Evolutionary conservation across 2,113 vertebrate genomes (phyloP).

Genomic region (Sardina pilchardus): DNA sequence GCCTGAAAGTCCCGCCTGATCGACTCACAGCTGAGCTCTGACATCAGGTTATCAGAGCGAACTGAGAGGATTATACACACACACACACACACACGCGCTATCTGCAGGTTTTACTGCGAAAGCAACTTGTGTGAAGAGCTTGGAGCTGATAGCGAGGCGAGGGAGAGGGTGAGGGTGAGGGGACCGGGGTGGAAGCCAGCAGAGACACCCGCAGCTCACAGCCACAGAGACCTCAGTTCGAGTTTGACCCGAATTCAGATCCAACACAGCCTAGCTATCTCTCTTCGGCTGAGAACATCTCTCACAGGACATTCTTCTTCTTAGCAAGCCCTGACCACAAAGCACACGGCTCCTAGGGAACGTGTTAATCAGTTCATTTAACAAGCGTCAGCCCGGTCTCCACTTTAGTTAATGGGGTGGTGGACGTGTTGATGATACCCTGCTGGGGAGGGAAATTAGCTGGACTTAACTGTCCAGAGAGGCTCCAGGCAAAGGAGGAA

Average conservation of each 20-base stretch:
- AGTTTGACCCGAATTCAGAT: background rate
- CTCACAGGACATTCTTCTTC: background rate
- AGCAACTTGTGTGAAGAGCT: conserved; percentile 7
- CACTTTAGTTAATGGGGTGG: background rate
- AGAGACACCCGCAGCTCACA: background rate
- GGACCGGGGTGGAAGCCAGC: background rate
- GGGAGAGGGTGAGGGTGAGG: background rate
- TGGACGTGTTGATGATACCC: background rate
- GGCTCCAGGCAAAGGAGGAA: background rate
- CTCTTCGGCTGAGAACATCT: background rate
- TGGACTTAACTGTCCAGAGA: background rate
- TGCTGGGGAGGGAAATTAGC: background rate
- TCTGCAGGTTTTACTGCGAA: background rate
- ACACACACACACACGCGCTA: background rate
- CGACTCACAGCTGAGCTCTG: background rate
- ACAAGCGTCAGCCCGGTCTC: background rate
- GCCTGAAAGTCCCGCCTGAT: too few species aligned
- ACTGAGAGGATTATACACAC: background rate
- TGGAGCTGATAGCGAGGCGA: background rate
- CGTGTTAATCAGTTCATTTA: background rate
- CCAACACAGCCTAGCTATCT: background rate
- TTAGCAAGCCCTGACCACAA: background rate
- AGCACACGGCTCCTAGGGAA: background rate
- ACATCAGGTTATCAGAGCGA: background rate
- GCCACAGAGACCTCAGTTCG: background rate